Base-by-base conservation (phyloP, 2,113 vertebrate genomes). In the Dascyllus trimaculatus region DNA sequence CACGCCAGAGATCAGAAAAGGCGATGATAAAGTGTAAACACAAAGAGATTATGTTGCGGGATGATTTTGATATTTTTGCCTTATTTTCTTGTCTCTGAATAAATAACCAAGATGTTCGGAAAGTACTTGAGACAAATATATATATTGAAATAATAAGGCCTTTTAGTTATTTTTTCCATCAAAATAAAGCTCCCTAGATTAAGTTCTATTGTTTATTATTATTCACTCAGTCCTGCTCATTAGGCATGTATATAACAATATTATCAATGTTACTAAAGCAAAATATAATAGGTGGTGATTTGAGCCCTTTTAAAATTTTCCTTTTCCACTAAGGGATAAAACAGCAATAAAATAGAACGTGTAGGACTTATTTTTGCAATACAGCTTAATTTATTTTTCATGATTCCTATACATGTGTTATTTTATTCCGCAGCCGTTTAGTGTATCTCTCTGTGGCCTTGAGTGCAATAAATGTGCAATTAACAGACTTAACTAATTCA, bases 401-500 rank as follows among this genome's bases (percentile, higher is more conserved):
- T 75, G 53, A 71, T 82, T 84, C 51, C 69, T 73, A 72, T 87
- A 82, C 25, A 45, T 56, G 58, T 70, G n/a, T 84, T 65, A 25
- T 85, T 84, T 88, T 81, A 72, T 87, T 82, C 67, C 24, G 0
- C 11, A 70, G 56, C 84, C 60, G 56, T 91, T 92, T 91, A 93
- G 84, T 89, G 87, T 29, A 75, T 90, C 77, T 90, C 85, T 85
- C 80, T 54, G 43, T 88, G 86, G 88, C 89, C 87, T 83, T 84
- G 88, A 87, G 90, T 88, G 87, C 85, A 88, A 91, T 93, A 91
- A 92, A 93, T 83, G 89, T 90, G 87, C 91, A 93, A 93, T 92
- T 92, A 93, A 92, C 89, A 88, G 79, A 91, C 88, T 87, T 93
- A 90, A 93, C 91, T 93, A 94, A 94, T 93, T 92, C 90, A 94